Evolutionary conservation across 2,797 vertebrate species (phyloP), one percentile per base, ranked within the genome.

Genomic region (Eurystomus glaucurus): DNA sequence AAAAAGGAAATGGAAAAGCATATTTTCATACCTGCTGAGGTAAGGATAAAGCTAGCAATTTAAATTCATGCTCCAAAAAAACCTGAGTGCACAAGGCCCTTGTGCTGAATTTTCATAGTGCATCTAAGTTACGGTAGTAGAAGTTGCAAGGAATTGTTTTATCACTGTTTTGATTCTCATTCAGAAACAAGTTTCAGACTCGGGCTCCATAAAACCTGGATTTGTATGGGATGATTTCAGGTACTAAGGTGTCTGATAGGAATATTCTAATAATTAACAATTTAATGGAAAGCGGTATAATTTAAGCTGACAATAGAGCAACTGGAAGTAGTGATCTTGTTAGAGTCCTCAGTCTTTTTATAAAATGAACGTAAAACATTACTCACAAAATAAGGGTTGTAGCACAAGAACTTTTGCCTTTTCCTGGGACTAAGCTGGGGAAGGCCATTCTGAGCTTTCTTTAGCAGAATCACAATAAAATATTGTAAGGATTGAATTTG

Each of bases 281-380:
- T 45, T 91, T 92, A 91, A 85, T 88, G 57, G 65, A 46, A 87
- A 81, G 88, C 75, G 50, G 13, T 86, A 52, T 76, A 93, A 95
- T 69, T 80, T 80, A 43, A 64, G 58, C 45, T 81, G 90, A 94
- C 80, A 84, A 6, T 57, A 57, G 28, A 35, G 60, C 26, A 25
- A 19, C 65, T 95, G 57, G n/a, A 75, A 90, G 85, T 28, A 90
- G 37, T 75, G 61, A 64, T 94, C 33, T 88, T 84, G 85, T 86
- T 57, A 13, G 68, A 86, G 65, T 81, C 61, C 35, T 88, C 26
- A 3, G 37, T 50, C 79, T 35, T 1, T 92, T 90, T 91, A 50
- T 83, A 62, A 93, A 93, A 74, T n/a, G 13, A 54, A 20, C 70
- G 18, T 43, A 61, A 93, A 82, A 39, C 51, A 11, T 75, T 79